phyloP scores from a whole-genome alignment of 2,888 invertebrate genomes.

The Oligia strigilis region DNA sequence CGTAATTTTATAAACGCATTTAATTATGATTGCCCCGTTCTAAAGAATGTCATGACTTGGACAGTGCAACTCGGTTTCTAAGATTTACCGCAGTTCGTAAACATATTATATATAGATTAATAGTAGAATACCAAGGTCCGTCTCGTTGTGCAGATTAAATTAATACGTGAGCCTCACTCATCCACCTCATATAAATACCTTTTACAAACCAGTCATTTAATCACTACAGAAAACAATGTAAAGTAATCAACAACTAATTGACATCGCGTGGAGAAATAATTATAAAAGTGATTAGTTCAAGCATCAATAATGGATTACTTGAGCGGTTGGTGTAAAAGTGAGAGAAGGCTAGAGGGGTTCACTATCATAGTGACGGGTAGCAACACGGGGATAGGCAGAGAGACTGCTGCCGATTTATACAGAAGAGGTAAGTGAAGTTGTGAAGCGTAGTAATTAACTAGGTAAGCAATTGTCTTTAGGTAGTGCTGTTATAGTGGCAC shows the following conservation, averaged over 20 bases:
- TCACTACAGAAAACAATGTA: not conserved
- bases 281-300: not conserved
- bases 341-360: conserved; percentile 86
- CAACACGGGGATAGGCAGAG: conserved; percentile 93
- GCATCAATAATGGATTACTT: conserved; percentile 77
- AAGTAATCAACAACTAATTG: not conserved
- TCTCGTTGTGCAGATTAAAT: too few relatives aligned
- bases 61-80: too few relatives aligned
- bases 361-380: conserved; percentile 90
- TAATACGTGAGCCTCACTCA: not conserved
- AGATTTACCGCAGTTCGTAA: too few relatives aligned
- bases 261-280: not conserved
- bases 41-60: too few relatives aligned
- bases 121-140: too few relatives aligned
- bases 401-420: conserved; percentile 90
- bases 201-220: not conserved
- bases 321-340: conserved; percentile 85
- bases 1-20: too few relatives aligned
- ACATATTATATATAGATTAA: too few relatives aligned
- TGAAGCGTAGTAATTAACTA: not conserved
- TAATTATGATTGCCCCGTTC: too few relatives aligned
- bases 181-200: not conserved
- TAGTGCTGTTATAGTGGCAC: not conserved
- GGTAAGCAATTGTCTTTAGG: not conserved
- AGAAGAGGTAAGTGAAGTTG: conserved; percentile 77